Evolutionary conservation across 37 sponge, comb jelly and placozoan species (phyloP).

Genomic region (Cliona cf. orientalis): DNA sequence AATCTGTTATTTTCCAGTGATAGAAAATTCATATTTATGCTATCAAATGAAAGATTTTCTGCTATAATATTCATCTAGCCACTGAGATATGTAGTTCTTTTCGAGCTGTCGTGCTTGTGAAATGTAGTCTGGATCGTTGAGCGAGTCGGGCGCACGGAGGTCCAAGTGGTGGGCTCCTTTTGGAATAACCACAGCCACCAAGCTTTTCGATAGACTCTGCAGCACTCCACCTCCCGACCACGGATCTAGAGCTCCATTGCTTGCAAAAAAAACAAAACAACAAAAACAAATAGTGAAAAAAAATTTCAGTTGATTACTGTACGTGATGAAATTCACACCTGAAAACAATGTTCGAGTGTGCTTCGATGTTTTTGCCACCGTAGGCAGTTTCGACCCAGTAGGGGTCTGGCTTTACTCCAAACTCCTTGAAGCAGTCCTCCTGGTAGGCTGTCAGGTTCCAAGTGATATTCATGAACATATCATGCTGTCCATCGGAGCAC

Average conservation of each 20-base stretch:
- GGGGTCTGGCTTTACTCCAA: slow-evolving; percentile 47
- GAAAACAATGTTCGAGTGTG: slow-evolving; percentile 86
- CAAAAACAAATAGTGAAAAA: background rate
- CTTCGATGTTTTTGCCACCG: slow-evolving; percentile 71
- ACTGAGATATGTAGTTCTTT: slow-evolving; percentile 44
- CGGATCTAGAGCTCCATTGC: slow-evolving; percentile 94
- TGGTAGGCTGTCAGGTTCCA: slow-evolving; percentile 59
- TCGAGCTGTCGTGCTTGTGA: slow-evolving; percentile 55
- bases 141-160: slow-evolving; percentile 52
- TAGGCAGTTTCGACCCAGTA: slow-evolving; percentile 41
- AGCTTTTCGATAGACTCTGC: slow-evolving; percentile 57
- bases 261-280: slow-evolving; percentile 5
- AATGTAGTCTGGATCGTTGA: slow-evolving; percentile 62
- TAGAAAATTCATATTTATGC: background rate
- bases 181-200: slow-evolving; percentile 80
- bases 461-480: slow-evolving; percentile 74
- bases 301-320: no score
- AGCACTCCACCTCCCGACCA: slow-evolving; percentile 94
- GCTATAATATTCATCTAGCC: slow-evolving; percentile 26
- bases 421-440: slow-evolving; percentile 39
- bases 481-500: slow-evolving; percentile 72
- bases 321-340: slow-evolving; percentile 56
- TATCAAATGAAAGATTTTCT: background rate
- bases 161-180: slow-evolving; percentile 98
- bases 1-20: no score